Base-by-base conservation (phyloP, 2,888 invertebrate species). In the Drosophila cognata region DNA sequence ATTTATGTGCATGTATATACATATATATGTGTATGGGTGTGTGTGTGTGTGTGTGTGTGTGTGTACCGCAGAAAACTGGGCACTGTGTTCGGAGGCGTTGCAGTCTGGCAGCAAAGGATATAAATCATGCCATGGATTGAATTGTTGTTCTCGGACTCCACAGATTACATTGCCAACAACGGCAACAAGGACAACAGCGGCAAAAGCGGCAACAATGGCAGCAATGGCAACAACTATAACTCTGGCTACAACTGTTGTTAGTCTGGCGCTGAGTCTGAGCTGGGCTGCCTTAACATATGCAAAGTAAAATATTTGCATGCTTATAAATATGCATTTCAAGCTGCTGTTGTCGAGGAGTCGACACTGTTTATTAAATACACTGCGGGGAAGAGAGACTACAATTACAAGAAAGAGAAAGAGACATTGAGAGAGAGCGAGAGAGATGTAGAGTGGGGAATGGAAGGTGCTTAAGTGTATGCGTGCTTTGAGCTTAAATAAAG, bases 271-370 rank as follows among this genome's bases (percentile, higher is more conserved):
- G 18, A 46, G 72, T 76, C 79, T 69, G 58, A 73, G 74, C 66
- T 77, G 36, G 31, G 31, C 60, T 48, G 63, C 43, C 67, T 91
- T 86, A 91, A 90, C 92, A 91, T 91, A 92, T 92, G 92, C 91
- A 91, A 92, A 92, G 91, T 91, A 84, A 92, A 91, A 91, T 92
- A 92, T 92, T 92, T 92, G 91, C 92, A 92, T 91, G 86, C 89
- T 91, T 92, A 92, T 92, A 91, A 92, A 92, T 92, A 92, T 90
- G 88, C 84, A 84, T 76, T 72, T 62, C 7, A 29, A 31, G 79
- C 18, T 73, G 66, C 56, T 59, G 16, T 69, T 51, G 73, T 53
- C 84, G 74, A 71, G 72, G 77, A 79, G 29, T 29, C 43, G 65
- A 70, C 71, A 58, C 61, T 60, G 61, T 56, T 62, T 62, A 71